Conservation (phyloP, 2,113 vertebrate genomes). For the Zapus hudsonius region DNA sequence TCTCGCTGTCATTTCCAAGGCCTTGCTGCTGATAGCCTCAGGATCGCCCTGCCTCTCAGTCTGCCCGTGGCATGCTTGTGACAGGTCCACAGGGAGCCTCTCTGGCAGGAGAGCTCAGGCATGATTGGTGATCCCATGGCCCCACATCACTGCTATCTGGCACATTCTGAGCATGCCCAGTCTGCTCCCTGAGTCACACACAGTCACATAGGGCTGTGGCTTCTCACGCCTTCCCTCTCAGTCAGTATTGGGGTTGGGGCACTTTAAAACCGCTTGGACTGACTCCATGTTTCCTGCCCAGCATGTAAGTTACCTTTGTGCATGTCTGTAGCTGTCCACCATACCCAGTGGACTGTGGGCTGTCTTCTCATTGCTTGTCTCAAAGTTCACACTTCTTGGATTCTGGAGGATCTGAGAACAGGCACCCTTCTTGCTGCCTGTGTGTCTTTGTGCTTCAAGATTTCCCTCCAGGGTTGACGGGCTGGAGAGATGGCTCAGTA, state of each 20-base stretch:
- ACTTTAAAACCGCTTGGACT: accelerated
- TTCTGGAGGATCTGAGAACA: too few species aligned
- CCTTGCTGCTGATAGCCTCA: background rate
- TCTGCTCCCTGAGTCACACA: too few species aligned
- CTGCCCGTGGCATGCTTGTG: background rate
- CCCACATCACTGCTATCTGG: too few species aligned
- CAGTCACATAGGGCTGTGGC: too few species aligned
- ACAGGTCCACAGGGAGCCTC: too few species aligned
- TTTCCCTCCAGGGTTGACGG: background rate
- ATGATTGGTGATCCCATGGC: accelerated
- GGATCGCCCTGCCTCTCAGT: background rate
- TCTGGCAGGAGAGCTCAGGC: background rate
- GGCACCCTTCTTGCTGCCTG: background rate
- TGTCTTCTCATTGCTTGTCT: too few species aligned
- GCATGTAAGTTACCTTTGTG: too few species aligned
- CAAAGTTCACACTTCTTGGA: background rate
- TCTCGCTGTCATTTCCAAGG: background rate
- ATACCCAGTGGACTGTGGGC: accelerated
- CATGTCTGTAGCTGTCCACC: too few species aligned
- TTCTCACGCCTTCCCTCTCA: background rate
- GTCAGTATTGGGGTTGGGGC: too few species aligned
- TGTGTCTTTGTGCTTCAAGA: background rate
- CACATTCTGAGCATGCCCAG: accelerated
- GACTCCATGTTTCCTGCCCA: background rate
- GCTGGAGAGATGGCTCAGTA: too few species aligned